Evolutionary conservation across 2,888 invertebrate genomes (phyloP), one percentile per base, ranked within the genome.

Genomic region (Chloroclystis v-ata): DNA sequence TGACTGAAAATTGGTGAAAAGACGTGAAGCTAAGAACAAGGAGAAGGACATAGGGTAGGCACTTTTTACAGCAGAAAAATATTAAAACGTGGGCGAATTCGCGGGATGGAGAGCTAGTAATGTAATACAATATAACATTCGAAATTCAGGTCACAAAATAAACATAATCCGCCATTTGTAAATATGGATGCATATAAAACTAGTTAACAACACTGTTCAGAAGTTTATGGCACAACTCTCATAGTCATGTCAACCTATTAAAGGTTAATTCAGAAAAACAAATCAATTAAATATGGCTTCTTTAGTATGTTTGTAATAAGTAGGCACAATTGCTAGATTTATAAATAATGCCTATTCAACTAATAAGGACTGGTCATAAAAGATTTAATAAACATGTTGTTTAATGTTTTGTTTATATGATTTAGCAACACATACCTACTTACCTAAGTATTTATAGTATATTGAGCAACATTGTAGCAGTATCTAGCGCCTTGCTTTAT

Each of bases 181-280:
- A 20, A 20, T 48, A 46, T 29, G 40, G 42, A 40, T 42, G 40
- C 40, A 28, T 39, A 47, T 57, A 51, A 47, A 57, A 37, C 28
- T 10, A 47, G 20, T 11, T 13, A 35, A 50, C 30, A 38, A 52
- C 26, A 53, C 52, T 44, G 46, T 55, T 39, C 48, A 52, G 24
- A 46, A 48, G 35, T 57, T 53, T 55, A 57, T 25, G 41, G 26
- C 37, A 16, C 29, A 35, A 40, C 40, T 32, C 28, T 20, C 5
- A 41, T 29, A 46, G 28, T 35, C 42, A 40, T 47, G 35, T 42
- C 43, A 39, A 47, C 37, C 46, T 28, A 43, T 43, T 43, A 50
- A 30, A 7, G 35, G 51, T 47, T 43, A 49, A 38, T 28, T 45
- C 46, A 37, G 40, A 49, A 49, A 44, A 32, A 41, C 20, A 41